Evolutionary conservation across 2,113 vertebrate genomes (phyloP).

Genomic region (Forbesichthys papilliferus): DNA sequence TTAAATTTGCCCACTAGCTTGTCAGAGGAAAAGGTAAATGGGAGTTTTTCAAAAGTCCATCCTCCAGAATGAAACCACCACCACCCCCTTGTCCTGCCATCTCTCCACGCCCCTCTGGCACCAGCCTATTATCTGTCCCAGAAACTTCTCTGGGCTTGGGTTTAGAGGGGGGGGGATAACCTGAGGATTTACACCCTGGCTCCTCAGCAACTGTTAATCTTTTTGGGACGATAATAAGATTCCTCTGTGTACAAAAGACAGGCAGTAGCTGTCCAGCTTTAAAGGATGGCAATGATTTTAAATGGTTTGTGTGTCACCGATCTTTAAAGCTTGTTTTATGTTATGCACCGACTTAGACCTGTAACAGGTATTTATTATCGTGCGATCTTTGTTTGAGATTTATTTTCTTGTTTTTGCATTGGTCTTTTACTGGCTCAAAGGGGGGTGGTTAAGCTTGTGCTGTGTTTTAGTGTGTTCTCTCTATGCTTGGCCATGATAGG

Average conservation of each 20-base stretch:
- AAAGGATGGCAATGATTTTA: slow-evolving; percentile 76
- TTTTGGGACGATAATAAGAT: slow-evolving; percentile 80
- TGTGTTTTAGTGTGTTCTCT: slow-evolving; percentile 33
- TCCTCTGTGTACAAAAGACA: slow-evolving; percentile 74
- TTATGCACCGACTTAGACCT: slow-evolving; percentile 54
- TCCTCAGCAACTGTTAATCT: slow-evolving; percentile 81
- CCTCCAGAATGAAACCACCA: slow-evolving; percentile 26
- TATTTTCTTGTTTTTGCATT: slow-evolving; percentile 69
- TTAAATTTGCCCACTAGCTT: slow-evolving; percentile 97
- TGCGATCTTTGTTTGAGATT: slow-evolving; percentile 65
- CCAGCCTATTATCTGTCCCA: slow-evolving; percentile 71
- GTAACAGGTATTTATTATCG: slow-evolving; percentile 65
- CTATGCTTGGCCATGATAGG: slow-evolving; percentile 70
- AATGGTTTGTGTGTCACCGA: slow-evolving; percentile 78
- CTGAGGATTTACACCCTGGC: slow-evolving; percentile 78
- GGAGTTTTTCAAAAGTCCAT: slow-evolving; percentile 73
- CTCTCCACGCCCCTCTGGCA: slow-evolving; percentile 67
- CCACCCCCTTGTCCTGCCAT: slow-evolving; percentile 51
- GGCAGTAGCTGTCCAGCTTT: slow-evolving; percentile 74
- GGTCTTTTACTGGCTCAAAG: slow-evolving; percentile 6
- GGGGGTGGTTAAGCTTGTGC: slow-evolving; percentile 12
- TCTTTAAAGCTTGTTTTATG: slow-evolving; percentile 75
- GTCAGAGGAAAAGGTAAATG: slow-evolving; percentile 98
- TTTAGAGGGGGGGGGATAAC: slow-evolving; percentile 68
- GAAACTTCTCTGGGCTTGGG: slow-evolving; percentile 67